Percentiles rank a stretch among this genome's conserved stretches.
Evolutionary conservation across 2,113 vertebrate genomes (phyloP).

Genomic region (Rhinolophus sinicus): DNA sequence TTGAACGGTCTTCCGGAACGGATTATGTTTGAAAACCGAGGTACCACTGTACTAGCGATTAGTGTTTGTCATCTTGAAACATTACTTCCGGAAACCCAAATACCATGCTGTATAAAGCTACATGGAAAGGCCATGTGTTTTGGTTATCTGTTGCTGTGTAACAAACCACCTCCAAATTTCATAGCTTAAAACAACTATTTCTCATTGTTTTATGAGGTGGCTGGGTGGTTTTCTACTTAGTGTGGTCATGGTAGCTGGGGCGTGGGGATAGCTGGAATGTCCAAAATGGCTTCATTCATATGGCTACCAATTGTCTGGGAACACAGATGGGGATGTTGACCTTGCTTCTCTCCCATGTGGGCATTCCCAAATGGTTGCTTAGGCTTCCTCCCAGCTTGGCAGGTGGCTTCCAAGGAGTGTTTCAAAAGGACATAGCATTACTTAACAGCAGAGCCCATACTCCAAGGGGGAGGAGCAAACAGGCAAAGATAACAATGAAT

Average conservation of each 20-base stretch:
- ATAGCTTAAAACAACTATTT: background rate
- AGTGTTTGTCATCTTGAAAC: background rate
- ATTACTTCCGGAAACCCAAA: background rate
- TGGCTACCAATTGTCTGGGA: background rate
- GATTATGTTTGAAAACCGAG: too few species aligned
- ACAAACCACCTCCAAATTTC: background rate
- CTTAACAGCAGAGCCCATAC: background rate
- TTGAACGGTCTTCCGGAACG: too few species aligned
- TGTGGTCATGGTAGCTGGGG: background rate
- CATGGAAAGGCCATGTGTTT: background rate
- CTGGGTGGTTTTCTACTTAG: background rate
- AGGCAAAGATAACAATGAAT: background rate
- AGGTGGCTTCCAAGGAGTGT: background rate
- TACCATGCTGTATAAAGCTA: background rate
- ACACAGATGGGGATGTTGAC: background rate
- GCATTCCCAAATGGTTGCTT: background rate
- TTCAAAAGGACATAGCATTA: background rate
- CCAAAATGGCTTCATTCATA: slow-evolving; percentile 22
- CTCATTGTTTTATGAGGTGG: background rate
- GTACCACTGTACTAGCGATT: background rate
- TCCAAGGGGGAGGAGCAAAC: background rate
- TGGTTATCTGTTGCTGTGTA: background rate
- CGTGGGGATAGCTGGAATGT: background rate
- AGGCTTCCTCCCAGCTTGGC: background rate
- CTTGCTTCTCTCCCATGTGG: background rate